A percentile compares a stretch with the other conserved stretches of the same genome.
Evolutionary conservation across 2,797 vertebrate genomes (phyloP).

Genomic region (Pangasius larnaudii): DNA sequence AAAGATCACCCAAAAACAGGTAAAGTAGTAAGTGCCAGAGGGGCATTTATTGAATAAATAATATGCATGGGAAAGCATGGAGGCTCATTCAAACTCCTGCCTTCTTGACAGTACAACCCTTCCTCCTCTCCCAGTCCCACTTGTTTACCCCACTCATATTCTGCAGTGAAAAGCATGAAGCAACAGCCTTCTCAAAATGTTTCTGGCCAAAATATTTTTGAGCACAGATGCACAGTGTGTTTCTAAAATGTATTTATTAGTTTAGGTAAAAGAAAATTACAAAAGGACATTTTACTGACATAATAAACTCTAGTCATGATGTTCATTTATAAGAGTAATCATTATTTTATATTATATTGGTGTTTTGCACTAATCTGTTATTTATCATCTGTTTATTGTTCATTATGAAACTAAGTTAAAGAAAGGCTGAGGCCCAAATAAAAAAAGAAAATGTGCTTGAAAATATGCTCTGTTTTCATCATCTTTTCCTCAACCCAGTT

Average conservation of each 20-base stretch:
- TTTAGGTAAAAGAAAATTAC: not conserved
- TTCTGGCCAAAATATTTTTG: not conserved
- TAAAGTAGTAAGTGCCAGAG: slow-evolving; percentile 60
- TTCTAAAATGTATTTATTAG: slow-evolving; percentile 1
- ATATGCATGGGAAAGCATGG: slow-evolving; percentile 49
- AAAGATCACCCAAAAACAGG: slow-evolving; percentile 60
- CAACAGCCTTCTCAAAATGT: not conserved
- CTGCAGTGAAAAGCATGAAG: not conserved
- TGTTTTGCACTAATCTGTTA: not conserved
- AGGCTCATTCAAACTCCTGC: not conserved
- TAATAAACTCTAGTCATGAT: not conserved
- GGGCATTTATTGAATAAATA: slow-evolving; percentile 59
- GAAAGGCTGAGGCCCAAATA: not conserved
- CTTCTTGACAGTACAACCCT: not conserved
- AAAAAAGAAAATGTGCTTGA: not conserved
- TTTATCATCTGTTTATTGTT: not conserved
- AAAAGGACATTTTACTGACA: not conserved
- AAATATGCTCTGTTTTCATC: not conserved
- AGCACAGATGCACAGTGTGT: not conserved
- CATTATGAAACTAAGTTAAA: not conserved
- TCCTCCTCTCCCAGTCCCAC: not conserved
- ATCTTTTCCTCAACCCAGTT: not conserved
- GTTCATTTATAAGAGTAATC: not conserved
- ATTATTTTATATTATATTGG: not conserved
- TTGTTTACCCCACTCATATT: slow-evolving; percentile 1